Percentiles rank a stretch among this genome's conserved stretches.
Evolutionary conservation across 1,140 invertebrate genomes (phyloP).

Genomic region (Acarapis woodi): DNA sequence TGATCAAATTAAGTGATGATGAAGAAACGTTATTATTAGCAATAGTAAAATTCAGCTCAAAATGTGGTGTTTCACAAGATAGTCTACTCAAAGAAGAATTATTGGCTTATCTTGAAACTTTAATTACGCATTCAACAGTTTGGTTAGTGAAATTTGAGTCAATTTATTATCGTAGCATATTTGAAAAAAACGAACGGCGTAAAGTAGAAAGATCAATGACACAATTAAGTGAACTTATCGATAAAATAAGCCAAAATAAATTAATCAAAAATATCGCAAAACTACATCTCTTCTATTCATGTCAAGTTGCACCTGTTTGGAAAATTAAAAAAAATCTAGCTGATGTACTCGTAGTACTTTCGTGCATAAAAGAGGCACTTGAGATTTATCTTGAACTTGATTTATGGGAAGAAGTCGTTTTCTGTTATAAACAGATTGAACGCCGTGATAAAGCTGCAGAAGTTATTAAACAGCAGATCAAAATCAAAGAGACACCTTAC

Average conservation of each 20-base stretch:
- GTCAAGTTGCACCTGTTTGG: conserved; percentile 34
- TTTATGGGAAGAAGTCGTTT: conserved; percentile 74
- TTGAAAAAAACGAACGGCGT: conserved; percentile 41
- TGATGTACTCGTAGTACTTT: conserved; percentile 41
- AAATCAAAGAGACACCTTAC: conserved; percentile 46
- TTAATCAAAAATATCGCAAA: conserved; percentile 20
- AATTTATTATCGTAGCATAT: conserved; percentile 34
- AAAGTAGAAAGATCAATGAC: conserved; percentile 55
- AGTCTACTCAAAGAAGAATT: conserved; percentile 45
- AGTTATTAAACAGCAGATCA: conserved; percentile 48
- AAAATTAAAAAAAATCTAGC: conserved; percentile 39
- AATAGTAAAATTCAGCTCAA: conserved; percentile 29
- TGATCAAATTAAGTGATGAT: conserved; percentile 29
- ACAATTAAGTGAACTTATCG: conserved; percentile 45
- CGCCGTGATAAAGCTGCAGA: conserved; percentile 37
- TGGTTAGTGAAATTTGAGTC: conserved; percentile 35
- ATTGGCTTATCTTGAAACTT: conserved; percentile 28
- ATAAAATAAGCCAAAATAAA: conserved; percentile 19
- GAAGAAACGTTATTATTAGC: conserved; percentile 48
- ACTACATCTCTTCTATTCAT: conserved; percentile 21
- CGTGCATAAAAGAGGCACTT: conserved; percentile 50
- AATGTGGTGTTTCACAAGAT: conserved; percentile 41
- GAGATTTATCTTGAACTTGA: conserved; percentile 48
- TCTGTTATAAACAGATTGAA: conserved; percentile 38
- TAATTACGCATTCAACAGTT: conserved; percentile 17